A percentile compares a stretch with the other conserved stretches of the same genome.
Conservation (phyloP, 2,113 vertebrate genomes). For the Mellivora capensis region DNA sequence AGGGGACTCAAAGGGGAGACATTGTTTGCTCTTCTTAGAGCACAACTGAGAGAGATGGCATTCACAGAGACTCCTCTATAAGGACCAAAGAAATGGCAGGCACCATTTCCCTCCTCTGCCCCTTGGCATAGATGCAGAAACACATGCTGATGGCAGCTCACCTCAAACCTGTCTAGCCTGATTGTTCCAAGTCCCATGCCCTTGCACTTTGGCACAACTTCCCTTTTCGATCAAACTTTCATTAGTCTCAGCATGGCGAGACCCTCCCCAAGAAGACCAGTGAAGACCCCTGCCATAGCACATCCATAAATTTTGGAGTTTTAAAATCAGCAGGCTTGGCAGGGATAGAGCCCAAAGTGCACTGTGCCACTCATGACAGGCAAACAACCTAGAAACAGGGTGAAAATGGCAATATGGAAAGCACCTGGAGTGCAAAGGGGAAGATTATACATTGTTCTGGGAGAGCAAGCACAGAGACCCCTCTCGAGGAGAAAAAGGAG, state of each 20-base stretch:
- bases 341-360: neutral
- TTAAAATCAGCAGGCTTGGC: neutral
- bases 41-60: neutral
- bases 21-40: neutral
- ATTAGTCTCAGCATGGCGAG: neutral
- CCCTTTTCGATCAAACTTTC: neutral
- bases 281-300: neutral
- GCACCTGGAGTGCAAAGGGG: neutral
- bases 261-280: neutral
- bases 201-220: neutral
- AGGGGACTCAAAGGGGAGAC: neutral
- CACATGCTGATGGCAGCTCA: neutral
- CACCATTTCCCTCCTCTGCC: neutral
- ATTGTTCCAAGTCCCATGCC: neutral
- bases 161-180: neutral
- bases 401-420: neutral
- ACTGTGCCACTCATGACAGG: neutral
- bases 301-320: neutral
- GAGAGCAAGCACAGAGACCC: neutral
- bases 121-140: neutral
- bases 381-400: neutral
- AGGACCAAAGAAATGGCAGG: neutral
- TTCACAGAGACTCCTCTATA: neutral
- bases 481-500: neutral
- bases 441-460: neutral